Evolutionary conservation across 2,888 invertebrate genomes (phyloP).

Genomic region (Pediacus dermestoides): DNA sequence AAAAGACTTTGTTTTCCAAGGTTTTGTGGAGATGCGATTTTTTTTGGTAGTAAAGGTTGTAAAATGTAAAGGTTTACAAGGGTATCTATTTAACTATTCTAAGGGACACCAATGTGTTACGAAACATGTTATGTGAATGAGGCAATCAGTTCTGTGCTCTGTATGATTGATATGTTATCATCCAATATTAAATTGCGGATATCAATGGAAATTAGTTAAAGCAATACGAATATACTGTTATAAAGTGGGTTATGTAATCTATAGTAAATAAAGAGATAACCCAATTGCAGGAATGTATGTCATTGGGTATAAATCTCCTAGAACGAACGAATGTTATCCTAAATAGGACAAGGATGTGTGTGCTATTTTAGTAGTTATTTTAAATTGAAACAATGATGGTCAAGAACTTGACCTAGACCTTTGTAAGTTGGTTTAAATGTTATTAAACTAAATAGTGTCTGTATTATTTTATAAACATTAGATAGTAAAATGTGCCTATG

Average conservation of each 20-base stretch:
- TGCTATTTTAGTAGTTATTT: too few relatives aligned
- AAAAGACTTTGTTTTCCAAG: too few relatives aligned
- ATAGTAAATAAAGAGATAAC: constrained; percentile 27
- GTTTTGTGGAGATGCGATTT: too few relatives aligned
- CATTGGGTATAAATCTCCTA: constrained; percentile 1
- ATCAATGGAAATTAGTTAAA: too few relatives aligned
- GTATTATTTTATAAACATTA: constrained; percentile 31
- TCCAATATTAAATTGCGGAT: too few relatives aligned
- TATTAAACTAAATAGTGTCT: constrained; percentile 19
- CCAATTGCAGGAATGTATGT: constrained; percentile 15
- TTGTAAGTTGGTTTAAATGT: constrained; percentile 23
- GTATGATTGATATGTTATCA: constrained; percentile 3
- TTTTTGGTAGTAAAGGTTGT: too few relatives aligned
- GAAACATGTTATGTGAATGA: neutral
- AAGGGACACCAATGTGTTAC: too few relatives aligned
- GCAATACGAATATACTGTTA: too few relatives aligned
- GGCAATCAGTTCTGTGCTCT: neutral
- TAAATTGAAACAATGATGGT: constrained; percentile 10
- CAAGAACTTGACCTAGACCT: constrained; percentile 35
- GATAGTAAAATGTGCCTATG: constrained; percentile 35
- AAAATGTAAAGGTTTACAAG: too few relatives aligned
- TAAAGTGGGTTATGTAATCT: constrained; percentile 29
- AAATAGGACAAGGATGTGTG: constrained; percentile 7
- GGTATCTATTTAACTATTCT: too few relatives aligned
- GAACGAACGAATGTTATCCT: constrained; percentile 2